A percentile compares a stretch with the other conserved stretches of the same genome.
Evolutionary conservation across 37 sponge, comb jelly and placozoan species (phyloP).

Genomic region (Ephydatia muelleri): DNA sequence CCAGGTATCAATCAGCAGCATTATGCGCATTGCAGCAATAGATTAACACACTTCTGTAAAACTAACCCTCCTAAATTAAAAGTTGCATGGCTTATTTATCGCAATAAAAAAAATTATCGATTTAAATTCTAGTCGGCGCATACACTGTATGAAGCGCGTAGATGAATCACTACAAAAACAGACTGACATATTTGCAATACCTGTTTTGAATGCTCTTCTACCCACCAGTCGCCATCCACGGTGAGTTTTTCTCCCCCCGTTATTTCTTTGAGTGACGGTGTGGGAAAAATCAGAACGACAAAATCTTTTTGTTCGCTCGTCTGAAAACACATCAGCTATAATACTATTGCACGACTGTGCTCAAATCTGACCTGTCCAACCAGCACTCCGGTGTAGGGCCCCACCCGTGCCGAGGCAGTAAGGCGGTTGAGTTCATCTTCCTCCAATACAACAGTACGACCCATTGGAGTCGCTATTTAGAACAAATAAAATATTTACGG

Average conservation of each 20-base stretch:
- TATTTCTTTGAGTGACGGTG: slow-evolving; percentile 25
- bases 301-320: slow-evolving; percentile 10
- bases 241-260: neutral
- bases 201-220: slow-evolving; percentile 28
- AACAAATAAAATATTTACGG: neutral
- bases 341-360: neutral
- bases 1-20: too few relatives aligned
- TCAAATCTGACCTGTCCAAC: slow-evolving; percentile 32
- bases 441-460: slow-evolving; percentile 38
- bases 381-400: slow-evolving; percentile 17
- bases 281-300: neutral
- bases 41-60: too few relatives aligned
- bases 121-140: too few relatives aligned
- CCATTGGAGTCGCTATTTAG: slow-evolving; percentile 19
- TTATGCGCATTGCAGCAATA: too few relatives aligned
- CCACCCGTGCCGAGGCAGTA: neutral
- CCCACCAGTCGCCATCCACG: slow-evolving; percentile 9
- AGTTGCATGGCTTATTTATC: too few relatives aligned
- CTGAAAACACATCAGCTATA: neutral
- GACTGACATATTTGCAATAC: neutral
- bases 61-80: too few relatives aligned
- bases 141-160: too few relatives aligned
- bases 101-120: too few relatives aligned
- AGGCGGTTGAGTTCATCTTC: slow-evolving; percentile 10
- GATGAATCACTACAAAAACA: neutral